Evolutionary conservation across 2,797 vertebrate genomes (phyloP).

Genomic region (Dermochelys coriacea): DNA sequence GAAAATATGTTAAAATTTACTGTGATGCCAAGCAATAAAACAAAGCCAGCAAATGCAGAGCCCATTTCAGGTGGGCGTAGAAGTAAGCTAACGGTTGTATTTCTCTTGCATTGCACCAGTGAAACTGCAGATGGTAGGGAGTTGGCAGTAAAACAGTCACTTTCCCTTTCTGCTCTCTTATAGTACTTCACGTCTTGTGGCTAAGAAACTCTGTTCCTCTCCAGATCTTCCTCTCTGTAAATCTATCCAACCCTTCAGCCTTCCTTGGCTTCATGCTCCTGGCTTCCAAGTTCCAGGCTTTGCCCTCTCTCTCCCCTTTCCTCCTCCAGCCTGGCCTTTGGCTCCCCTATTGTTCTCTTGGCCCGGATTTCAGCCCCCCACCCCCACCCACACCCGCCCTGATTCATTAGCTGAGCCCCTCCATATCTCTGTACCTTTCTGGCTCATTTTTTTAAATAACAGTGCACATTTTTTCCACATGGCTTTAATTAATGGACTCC

Average conservation of each 20-base stretch:
- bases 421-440: conserved; percentile 30
- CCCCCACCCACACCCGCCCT: background rate
- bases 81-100: background rate
- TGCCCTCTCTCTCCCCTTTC: background rate
- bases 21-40: background rate
- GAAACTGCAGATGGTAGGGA: background rate
- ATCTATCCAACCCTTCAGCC: background rate
- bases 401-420: conserved; percentile 47
- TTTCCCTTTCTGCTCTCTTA: background rate
- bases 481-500: conserved; percentile 53
- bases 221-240: background rate
- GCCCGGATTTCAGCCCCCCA: conserved; percentile 15
- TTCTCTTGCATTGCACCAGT: background rate
- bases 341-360: conserved; percentile 51
- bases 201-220: background rate
- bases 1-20: background rate
- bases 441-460: background rate
- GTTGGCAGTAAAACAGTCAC: background rate
- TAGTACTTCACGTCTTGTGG: background rate
- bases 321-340: conserved; percentile 38
- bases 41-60: background rate
- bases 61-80: background rate
- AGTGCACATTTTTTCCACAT: conserved; percentile 14
- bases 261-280: background rate
- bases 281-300: background rate